Conservation (phyloP, 2,888 invertebrate genomes). For the Pollenia griseotomentosa region DNA sequence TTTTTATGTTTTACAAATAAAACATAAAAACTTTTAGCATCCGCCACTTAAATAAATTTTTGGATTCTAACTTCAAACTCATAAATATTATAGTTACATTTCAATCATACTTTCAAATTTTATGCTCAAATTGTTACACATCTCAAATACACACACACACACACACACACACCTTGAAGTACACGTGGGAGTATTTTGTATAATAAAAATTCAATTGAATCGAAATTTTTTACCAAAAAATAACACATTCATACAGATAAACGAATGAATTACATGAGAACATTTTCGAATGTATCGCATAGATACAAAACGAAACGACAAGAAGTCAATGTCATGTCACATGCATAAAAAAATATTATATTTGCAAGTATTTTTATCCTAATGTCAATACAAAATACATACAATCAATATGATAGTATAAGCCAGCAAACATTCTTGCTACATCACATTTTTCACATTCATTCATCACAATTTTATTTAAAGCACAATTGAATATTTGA, state of each 20-base stretch:
- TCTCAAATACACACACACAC: conserved; percentile 3
- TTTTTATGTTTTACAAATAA: conserved; percentile 54
- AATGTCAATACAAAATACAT: conserved; percentile 38
- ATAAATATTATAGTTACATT: conserved; percentile 73
- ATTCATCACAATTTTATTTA: too few species aligned
- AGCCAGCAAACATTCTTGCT: conserved; percentile 25
- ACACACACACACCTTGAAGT: neutral
- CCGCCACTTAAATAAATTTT: conserved; percentile 43
- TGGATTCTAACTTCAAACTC: conserved; percentile 50
- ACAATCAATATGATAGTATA: neutral
- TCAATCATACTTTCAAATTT: conserved; percentile 73
- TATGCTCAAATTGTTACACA: conserved; percentile 61
- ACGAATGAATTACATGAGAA: conserved; percentile 24
- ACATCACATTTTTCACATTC: too few species aligned
- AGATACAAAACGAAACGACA: conserved; percentile 42
- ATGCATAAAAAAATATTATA: conserved; percentile 44
- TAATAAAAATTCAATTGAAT: conserved; percentile 62
- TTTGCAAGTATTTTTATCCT: conserved; percentile 33
- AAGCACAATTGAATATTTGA: too few species aligned
- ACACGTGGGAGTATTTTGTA: conserved; percentile 37
- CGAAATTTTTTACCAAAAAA: conserved; percentile 47
- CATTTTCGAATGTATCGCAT: conserved; percentile 29
- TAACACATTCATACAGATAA: conserved; percentile 36
- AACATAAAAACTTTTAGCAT: conserved; percentile 45
- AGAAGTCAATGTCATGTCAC: conserved; percentile 73